These are phyloP conservation scores for Pyrrhura leucotis DNA, from an alignment of 2,797 vertebrate genomes.

Conservation along the genomic window DNA sequence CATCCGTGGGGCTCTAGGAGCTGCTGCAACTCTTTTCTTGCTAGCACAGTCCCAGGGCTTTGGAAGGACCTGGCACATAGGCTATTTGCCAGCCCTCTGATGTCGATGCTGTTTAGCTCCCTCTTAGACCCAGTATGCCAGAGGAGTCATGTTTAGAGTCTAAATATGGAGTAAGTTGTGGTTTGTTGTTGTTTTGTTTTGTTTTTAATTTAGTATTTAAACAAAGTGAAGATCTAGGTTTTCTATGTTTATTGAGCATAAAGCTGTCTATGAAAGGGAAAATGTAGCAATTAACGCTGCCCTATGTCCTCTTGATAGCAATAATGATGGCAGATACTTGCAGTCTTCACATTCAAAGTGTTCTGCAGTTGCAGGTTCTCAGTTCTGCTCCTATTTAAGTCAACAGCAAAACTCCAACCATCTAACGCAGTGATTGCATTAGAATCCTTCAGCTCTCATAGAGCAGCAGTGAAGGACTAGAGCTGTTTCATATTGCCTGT, in stretches of 20 bases:
- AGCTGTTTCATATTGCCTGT: not conserved
- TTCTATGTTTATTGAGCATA: not conserved
- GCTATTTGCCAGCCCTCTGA: not conserved
- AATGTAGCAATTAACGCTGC: not conserved
- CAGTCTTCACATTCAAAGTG: not conserved
- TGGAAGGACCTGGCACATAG: not conserved
- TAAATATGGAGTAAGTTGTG: fast-evolving
- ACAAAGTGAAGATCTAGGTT: not conserved
- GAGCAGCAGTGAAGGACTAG: not conserved
- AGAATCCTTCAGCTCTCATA: not conserved
- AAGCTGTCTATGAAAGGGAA: not conserved
- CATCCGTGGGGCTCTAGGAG: not conserved
- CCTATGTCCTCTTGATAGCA: not conserved
- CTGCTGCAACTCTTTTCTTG: not conserved
- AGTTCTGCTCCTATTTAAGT: not conserved
- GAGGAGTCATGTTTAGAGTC: not conserved
- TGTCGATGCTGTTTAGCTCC: not conserved
- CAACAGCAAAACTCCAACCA: not conserved
- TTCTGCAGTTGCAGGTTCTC: not conserved
- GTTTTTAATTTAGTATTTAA: not conserved
- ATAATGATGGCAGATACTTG: not conserved
- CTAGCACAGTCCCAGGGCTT: not conserved
- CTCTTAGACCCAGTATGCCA: not conserved
- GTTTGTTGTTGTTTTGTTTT: not conserved
- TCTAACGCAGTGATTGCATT: not conserved